phyloP scores from a whole-genome alignment of 2,797 vertebrate species.

The Tapirus indicus region DNA sequence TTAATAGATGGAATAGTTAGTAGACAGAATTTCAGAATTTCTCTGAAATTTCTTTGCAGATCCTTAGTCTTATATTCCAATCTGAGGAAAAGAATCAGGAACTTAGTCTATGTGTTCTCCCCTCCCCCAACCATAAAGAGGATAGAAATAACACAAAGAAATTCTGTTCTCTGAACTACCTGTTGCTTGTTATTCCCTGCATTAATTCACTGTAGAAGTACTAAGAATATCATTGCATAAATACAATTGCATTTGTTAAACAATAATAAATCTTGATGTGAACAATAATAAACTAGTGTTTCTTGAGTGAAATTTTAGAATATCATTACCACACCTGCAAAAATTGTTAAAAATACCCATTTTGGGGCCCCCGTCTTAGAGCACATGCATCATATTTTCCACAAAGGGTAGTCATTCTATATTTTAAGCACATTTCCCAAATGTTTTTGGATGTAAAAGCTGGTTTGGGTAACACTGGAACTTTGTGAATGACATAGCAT shows the following conservation, averaged over 20 bases:
- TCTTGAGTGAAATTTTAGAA: constrained; percentile 2
- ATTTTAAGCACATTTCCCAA: neutral
- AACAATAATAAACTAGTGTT: neutral
- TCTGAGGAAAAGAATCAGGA: neutral
- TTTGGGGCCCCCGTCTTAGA: neutral
- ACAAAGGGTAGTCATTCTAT: neutral
- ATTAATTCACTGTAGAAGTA: neutral
- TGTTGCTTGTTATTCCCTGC: neutral
- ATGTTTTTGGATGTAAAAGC: neutral
- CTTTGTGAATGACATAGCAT: neutral
- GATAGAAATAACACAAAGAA: neutral
- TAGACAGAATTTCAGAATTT: neutral
- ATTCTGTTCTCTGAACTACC: neutral
- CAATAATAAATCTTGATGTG: neutral
- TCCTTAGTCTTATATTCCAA: neutral
- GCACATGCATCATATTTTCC: neutral
- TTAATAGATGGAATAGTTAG: neutral
- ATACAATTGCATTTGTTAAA: neutral
- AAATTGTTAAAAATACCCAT: neutral
- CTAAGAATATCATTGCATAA: neutral
- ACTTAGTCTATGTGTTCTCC: neutral
- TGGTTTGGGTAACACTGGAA: neutral
- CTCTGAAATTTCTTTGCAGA: neutral
- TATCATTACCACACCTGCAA: neutral
- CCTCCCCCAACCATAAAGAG: neutral